phyloP scores from a whole-genome alignment of 2,113 vertebrate genomes.

The Notothenia rossii region DNA sequence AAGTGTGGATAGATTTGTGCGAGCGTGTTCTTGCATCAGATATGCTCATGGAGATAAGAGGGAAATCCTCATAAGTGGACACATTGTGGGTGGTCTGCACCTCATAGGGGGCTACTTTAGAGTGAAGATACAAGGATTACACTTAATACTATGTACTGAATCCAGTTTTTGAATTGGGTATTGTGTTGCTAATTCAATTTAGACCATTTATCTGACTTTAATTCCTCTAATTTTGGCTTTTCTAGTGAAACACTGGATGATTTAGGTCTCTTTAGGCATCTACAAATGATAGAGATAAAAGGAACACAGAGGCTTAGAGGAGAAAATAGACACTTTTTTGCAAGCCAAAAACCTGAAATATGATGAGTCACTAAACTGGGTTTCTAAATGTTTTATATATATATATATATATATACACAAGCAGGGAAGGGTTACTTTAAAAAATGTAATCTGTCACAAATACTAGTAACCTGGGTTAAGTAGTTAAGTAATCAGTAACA shows the following conservation, averaged over 20 bases:
- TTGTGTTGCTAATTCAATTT: not conserved
- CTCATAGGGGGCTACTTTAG: not conserved
- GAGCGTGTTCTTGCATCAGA: not conserved
- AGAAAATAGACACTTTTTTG: not conserved
- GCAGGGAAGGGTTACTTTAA: not conserved
- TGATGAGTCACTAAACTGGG: not conserved
- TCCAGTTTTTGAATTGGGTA: not conserved
- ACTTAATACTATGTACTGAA: not conserved
- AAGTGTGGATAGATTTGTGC: not conserved
- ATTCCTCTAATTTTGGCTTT: conserved; percentile 8
- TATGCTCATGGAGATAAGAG: not conserved
- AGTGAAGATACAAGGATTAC: not conserved
- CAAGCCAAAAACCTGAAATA: not conserved
- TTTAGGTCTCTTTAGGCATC: not conserved
- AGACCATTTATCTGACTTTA: not conserved
- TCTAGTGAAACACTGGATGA: not conserved
- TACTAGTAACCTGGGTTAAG: too few species aligned
- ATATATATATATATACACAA: not conserved
- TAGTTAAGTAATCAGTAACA: too few species aligned
- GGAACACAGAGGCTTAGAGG: not conserved
- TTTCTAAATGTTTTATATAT: not conserved
- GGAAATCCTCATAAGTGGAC: not conserved
- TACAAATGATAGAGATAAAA: not conserved
- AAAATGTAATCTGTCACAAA: too few species aligned
- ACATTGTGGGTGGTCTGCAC: not conserved